Base-by-base conservation (phyloP, 2,888 invertebrate species). In the Nymphalis polychloros region DNA sequence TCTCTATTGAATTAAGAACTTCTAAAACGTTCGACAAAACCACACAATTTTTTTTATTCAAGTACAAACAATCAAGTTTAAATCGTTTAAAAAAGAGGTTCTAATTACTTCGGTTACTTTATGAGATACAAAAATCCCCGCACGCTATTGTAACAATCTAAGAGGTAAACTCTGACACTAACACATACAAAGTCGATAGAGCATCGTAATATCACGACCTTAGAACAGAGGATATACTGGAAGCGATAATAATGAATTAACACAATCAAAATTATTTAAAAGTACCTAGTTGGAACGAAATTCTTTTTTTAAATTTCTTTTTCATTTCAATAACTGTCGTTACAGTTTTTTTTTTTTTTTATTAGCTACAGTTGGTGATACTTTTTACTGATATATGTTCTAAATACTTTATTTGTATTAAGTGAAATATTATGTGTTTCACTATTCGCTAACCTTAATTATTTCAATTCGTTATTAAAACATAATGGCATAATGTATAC, bases 101-200 rank as follows among this genome's bases (percentile, higher is more conserved):
- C 49, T 64, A 64, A 64, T 64, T 64, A 59, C 59, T 48, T 64
- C 8, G 59, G 20, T 57, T 49, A 59, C 27, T 59, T 23, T 59
- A n/a, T 8, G 27, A 41, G 47, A 71, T 67, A 75, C 48, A 67
- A 70, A 69, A 71, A 69, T 61, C 66, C 59, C 61, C 52, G 63
- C 57, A 19, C 69, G 50, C 70, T 70, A 73, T 69, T 75, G 71
- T 70, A 71, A 2, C 69, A 70, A 65, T 75, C 67, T 78, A 81
- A 71, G 73, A 90, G 89, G 62, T 62, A 62, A 52, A 62, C 90
- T 90, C 85, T 90, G 90, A 90, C 90, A 90, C 89, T 81, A 86
- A 72, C 89, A 89, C 88, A 88, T 70, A 73, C 81, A 72, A 78
- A 79, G 75, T 77, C 79, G 82, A 77, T 84, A 49, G 17, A 35